Evolutionary conservation across 2,797 vertebrate species (phyloP), one percentile per base, ranked within the genome.

Genomic region (Gymnothorax reevesii): DNA sequence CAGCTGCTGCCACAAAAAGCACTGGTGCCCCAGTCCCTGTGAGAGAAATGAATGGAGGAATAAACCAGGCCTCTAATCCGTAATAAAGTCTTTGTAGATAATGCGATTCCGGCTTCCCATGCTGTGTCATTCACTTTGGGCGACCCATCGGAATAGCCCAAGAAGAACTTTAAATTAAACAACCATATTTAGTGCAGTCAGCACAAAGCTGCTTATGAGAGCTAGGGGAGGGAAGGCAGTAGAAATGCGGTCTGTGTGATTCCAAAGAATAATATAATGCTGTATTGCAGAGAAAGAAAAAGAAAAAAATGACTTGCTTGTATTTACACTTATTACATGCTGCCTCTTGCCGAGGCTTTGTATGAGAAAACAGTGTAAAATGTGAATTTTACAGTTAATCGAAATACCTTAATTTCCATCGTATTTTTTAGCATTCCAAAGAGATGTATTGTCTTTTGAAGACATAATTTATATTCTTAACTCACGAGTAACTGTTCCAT

Each of bases 51-150:
- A 83, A 83, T 83, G 33, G 20, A 59, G 27, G 82, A 33, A 60
- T 83, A 83, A 83, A 62, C 57, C 57, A 10, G 33, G 57, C 82
- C 59, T 59, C 57, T 80, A 80, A 80, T 80, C 77, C 77, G 77
- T 80, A 80, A 80, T 83, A 60, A 83, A 60, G 82, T 60, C 82
- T 83, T 83, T 42, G 59, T 60, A 60, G 82, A 83, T 83, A 62
- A 83, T 62, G 42, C 82, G 25, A 42, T 83, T 33, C 54, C 13
- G 13, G 57, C 55, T 33, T 15, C 7, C 82, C 57, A 83, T 62
- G 77, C 77, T 54, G 77, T 80, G 77, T 80, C 77, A 80, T 80
- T 80, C 77, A 80, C 49, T 80, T 80, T 13, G 52, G 77, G 33
- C 15, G 82, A 83, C 82, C 82, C 57, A 27, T 60, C 82, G 57